A percentile compares a stretch with the other conserved stretches of the same genome.
These are phyloP conservation scores for Tympanuchus pallidicinctus DNA, from an alignment of 2,113 vertebrate genomes.

Conservation along the genomic window DNA sequence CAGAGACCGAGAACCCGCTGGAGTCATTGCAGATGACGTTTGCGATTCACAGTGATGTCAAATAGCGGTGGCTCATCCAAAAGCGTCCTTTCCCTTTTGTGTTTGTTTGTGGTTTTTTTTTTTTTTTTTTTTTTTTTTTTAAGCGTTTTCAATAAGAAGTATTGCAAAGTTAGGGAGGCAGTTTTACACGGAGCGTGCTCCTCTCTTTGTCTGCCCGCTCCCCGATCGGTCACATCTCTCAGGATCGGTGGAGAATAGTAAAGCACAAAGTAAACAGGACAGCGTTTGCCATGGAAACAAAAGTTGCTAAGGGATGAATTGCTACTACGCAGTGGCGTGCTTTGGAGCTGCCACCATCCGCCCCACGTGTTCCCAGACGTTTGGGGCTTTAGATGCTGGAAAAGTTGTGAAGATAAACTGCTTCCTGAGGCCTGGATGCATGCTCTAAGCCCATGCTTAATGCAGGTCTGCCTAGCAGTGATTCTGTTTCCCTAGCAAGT, in stretches of 20 bases:
- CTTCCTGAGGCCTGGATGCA: background rate
- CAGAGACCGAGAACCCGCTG: background rate
- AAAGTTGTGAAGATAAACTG: background rate
- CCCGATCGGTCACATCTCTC: background rate
- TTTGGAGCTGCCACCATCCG: constrained; percentile 21
- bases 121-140: no score
- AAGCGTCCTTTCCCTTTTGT: fast-evolving
- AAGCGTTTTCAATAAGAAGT: background rate
- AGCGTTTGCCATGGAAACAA: constrained; percentile 60
- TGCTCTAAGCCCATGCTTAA: fast-evolving
- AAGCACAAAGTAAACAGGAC: constrained; percentile 50
- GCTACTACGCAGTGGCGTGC: constrained; percentile 16
- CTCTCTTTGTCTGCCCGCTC: background rate
- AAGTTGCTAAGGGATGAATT: constrained; percentile 65
- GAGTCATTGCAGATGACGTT: background rate
- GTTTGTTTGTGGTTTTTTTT: no score
- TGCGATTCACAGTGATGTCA: background rate
- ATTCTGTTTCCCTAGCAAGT: background rate
- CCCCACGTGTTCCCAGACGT: background rate
- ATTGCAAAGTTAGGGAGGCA: background rate
- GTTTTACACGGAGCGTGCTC: background rate
- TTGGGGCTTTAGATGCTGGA: background rate
- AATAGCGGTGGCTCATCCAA: background rate
- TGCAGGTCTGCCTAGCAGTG: background rate
- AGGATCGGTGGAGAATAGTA: constrained; percentile 34